Evolutionary conservation across 2,888 invertebrate genomes (phyloP).

Genomic region (Athalia rosae): DNA sequence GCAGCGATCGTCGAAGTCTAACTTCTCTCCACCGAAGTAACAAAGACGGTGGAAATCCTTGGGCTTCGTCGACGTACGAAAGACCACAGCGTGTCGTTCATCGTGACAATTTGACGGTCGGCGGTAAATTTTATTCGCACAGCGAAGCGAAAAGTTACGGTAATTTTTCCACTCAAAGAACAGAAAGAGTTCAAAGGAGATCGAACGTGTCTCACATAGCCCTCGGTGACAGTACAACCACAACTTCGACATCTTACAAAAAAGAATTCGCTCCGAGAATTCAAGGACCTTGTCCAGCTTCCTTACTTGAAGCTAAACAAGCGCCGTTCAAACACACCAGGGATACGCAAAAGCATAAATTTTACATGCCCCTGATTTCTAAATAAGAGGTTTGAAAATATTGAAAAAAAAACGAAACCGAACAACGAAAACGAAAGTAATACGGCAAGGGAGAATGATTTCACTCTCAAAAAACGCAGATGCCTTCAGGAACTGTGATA

Average conservation of each 20-base stretch:
- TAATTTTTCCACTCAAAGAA: slow-evolving; percentile 78
- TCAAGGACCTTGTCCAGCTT: slow-evolving; percentile 86
- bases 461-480: no score
- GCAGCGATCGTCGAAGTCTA: slow-evolving; percentile 84
- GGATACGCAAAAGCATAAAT: slow-evolving; percentile 89
- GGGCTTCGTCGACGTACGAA: slow-evolving; percentile 75
- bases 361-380: slow-evolving; percentile 83
- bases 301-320: slow-evolving; percentile 83
- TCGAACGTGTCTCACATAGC: slow-evolving; percentile 86
- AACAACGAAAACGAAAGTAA: not conserved
- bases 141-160: slow-evolving; percentile 84
- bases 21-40: slow-evolving; percentile 86
- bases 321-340: slow-evolving; percentile 89
- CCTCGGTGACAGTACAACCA: slow-evolving; percentile 80
- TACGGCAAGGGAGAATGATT: no score
- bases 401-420: not conserved
- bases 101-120: slow-evolving; percentile 82
- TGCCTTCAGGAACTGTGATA: slow-evolving; percentile 27
- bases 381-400: slow-evolving; percentile 65
- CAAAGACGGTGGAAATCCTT: slow-evolving; percentile 77
- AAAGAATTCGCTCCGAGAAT: slow-evolving; percentile 85
- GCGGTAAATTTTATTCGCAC: slow-evolving; percentile 84
- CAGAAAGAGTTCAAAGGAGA: slow-evolving; percentile 78
- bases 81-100: slow-evolving; percentile 79
- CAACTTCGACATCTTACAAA: slow-evolving; percentile 82